Base-by-base conservation (phyloP, 2,113 vertebrate species). In the Pluvialis apricaria region DNA sequence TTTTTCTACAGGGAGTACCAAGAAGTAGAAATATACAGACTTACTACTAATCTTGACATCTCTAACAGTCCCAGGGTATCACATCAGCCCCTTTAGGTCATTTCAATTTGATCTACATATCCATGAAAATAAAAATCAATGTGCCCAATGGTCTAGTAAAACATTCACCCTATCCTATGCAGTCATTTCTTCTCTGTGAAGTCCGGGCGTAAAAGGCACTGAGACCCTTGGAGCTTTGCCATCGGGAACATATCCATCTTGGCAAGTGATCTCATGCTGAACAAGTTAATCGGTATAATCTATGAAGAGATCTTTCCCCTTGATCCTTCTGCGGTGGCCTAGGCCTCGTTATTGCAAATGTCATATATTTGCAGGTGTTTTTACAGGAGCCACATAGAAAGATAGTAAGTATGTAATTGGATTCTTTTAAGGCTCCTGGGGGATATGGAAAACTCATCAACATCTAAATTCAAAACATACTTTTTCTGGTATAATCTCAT, bases 81-180 rank as follows among this genome's bases (percentile, higher is more conserved):
- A 64, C 93, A 95, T 82, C 82, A 92, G 47, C 72, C 91, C 87
- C 92, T 92, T 85, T n/a, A 90, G 97, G 86, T 97, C 94, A 92
- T 96, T 95, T 95, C 95, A 85, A 60, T 94, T 97, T 96, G 91
- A 97, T 96, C 95, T 96, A 94, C 91, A 95, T 97, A 97, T 83
- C 94, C 93, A 96, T 94, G 91, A 78, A 96, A 94, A 96, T 96
- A 93, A 97, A 97, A 94, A 95, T 96, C 96, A 95, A 95, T 91
- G 92, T 92, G 93, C 86, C 92, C 86, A 96, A 96, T 97, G 89
- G 87, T 96, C 91, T 97, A 97, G 95, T 64, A 96, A 97, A 97
- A 96, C 90, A 97, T 91, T 86, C 79, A 14, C 22, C 76, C 92
- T 90, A 92, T 80, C 76, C 75, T 19, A 1, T 24, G 51, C 75